Conservation (phyloP, 92 coral and sea anemone species). For the Anthopleura xanthogrammica region DNA sequence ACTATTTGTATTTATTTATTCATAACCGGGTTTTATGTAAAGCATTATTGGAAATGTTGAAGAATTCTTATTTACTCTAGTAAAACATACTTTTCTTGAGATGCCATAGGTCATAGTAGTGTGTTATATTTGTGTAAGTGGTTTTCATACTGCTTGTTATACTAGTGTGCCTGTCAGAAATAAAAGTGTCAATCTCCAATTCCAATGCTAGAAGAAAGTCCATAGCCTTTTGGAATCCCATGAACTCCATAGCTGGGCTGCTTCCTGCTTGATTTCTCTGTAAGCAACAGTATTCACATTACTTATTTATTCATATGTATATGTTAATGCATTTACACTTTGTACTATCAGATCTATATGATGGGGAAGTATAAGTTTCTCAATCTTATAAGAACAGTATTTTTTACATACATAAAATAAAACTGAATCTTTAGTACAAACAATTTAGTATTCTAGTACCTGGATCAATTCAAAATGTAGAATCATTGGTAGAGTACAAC, state of each 20-base stretch:
- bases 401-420: neutral
- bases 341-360: too few relatives aligned
- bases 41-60: too few relatives aligned
- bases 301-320: too few relatives aligned
- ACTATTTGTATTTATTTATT: too few relatives aligned
- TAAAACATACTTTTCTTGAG: neutral
- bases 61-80: too few relatives aligned
- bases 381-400: too few relatives aligned
- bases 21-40: too few relatives aligned
- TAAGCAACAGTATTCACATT: too few relatives aligned
- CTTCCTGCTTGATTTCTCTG: neutral
- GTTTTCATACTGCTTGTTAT: neutral
- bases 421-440: too few relatives aligned
- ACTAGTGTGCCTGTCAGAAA: neutral
- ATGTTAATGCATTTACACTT: too few relatives aligned
- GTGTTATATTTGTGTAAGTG: neutral
- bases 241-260: slow-evolving; percentile 1
- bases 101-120: neutral
- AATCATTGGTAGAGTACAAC: neutral
- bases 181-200: neutral
- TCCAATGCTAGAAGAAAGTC: neutral
- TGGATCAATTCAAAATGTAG: neutral
- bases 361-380: too few relatives aligned
- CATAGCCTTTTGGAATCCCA: neutral
- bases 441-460: too few relatives aligned